Base-by-base conservation (phyloP, 2,888 invertebrate genomes). In the Aphrophora alni region DNA sequence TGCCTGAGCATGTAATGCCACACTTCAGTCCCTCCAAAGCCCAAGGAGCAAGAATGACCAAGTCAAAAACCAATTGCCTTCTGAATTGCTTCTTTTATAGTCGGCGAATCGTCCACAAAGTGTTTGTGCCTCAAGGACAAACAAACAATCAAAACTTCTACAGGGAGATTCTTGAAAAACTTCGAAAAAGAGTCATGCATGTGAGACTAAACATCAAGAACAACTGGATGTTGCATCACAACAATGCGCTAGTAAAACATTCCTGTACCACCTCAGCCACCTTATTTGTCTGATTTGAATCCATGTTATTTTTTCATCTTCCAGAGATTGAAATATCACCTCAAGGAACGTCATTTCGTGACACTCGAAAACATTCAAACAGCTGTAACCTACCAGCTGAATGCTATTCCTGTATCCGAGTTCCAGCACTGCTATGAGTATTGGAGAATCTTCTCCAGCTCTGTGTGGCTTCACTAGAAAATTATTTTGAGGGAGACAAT, bases 261-360 rank as follows among this genome's bases (percentile, higher is more conserved):
- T 71, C 25, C 80, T 38, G 38, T 78, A 76, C 71, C 72, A 25
- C 73, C 14, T 74, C 78, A 92, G 87, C 87, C 80, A 14, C 78
- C 81, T 73, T 81, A 81, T 81, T 82, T 79, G 21, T 80, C 79
- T 38, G 78, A 83, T 74, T 73, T 81, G 72, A 81, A 68, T 76
- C 77, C 74, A 7, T 71, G 71, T 10, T 7, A 71, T 24, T 70
- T 70, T 24, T 27, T 81, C 80, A 26, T 87, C 85, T 86, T 85
- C 83, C 86, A 84, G 84, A 86, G 85, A 27, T 59, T 81, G 72
- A 79, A 81, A 79, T 75, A 28, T 69, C 82, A 76, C 38, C 69
- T 84, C 81, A 85, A 84, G 77, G 81, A 82, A 83, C 70, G 59
- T 81, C 80, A 83, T 85, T 85, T 86, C 82, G 84, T 78, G 82